These are phyloP conservation scores for Ecliptopera silaceata DNA, from an alignment of 2,888 invertebrate genomes.

Conservation along the genomic window DNA sequence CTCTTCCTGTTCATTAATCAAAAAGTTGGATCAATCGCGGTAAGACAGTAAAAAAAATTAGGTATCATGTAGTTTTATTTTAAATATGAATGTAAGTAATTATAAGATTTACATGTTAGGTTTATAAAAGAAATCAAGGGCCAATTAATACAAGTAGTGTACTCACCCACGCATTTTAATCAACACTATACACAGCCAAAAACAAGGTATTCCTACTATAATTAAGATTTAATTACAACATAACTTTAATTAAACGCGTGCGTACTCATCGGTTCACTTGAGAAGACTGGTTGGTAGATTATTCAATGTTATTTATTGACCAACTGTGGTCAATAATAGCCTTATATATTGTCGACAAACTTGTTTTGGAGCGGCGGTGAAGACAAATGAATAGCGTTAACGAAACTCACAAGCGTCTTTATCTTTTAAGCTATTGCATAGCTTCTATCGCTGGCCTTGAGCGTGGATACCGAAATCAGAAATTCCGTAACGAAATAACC, in stretches of 20 bases:
- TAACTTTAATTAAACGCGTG: not conserved
- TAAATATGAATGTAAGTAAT: no score
- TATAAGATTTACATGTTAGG: no score
- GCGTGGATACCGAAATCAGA: no score
- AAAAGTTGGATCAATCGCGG: no score
- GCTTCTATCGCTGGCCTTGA: no score
- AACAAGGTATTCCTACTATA: not conserved
- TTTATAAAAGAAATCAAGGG: no score
- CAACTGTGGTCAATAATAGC: not conserved
- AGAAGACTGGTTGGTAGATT: not conserved
- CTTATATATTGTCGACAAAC: not conserved
- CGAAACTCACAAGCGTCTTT: not conserved
- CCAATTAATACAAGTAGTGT: not conserved
- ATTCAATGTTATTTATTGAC: not conserved
- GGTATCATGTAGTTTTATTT: no score
- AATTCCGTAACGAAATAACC: no score
- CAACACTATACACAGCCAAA: conserved; percentile 10
- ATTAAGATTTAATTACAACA: conserved; percentile 1
- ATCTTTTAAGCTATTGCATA: no score
- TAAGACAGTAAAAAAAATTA: no score
- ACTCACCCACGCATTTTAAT: not conserved
- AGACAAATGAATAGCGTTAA: not conserved
- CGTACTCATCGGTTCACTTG: not conserved
- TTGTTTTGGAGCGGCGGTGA: not conserved
- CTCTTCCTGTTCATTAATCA: no score